Evolutionary conservation across 1,140 invertebrate species (phyloP).

Genomic region (Apis laboriosa): DNA sequence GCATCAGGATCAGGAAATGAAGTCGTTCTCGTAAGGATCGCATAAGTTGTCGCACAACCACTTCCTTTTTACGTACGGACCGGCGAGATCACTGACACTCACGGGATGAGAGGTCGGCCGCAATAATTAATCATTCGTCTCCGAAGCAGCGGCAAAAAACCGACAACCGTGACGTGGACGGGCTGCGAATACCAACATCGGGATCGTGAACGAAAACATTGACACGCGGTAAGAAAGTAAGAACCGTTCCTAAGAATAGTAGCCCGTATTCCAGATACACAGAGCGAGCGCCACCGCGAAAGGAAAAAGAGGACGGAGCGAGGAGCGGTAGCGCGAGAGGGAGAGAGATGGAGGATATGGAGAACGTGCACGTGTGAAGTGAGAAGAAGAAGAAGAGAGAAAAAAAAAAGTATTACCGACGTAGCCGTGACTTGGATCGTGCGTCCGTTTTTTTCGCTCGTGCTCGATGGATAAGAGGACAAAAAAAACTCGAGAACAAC

Average conservation of each 20-base stretch:
- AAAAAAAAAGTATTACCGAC: neutral
- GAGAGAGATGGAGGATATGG: neutral
- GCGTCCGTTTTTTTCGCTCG: neutral
- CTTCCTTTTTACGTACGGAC: slow-evolving; percentile 19
- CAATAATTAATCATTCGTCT: slow-evolving; percentile 61
- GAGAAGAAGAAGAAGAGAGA: neutral
- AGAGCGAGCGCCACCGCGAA: neutral
- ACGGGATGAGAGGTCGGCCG: slow-evolving; percentile 37
- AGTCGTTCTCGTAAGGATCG: slow-evolving; percentile 3
- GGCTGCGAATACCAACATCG: slow-evolving; percentile 54
- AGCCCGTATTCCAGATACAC: slow-evolving; percentile 6
- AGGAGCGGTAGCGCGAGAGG: too few relatives aligned
- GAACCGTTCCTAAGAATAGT: slow-evolving; percentile 5
- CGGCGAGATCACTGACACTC: slow-evolving; percentile 27
- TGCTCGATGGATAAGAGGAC: slow-evolving; percentile 3
- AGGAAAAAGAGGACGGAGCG: neutral
- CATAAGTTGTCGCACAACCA: neutral
- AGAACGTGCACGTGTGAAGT: slow-evolving; percentile 7
- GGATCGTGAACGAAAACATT: slow-evolving; percentile 20
- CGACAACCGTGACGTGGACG: slow-evolving; percentile 51
- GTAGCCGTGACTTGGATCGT: neutral
- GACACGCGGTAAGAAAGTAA: slow-evolving; percentile 28
- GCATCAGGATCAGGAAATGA: slow-evolving; percentile 19
- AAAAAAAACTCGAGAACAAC: slow-evolving; percentile 8
- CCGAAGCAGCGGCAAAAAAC: slow-evolving; percentile 59